Conservation (phyloP, 2,797 vertebrate species). For the Ctenopoma kingsleyae region DNA sequence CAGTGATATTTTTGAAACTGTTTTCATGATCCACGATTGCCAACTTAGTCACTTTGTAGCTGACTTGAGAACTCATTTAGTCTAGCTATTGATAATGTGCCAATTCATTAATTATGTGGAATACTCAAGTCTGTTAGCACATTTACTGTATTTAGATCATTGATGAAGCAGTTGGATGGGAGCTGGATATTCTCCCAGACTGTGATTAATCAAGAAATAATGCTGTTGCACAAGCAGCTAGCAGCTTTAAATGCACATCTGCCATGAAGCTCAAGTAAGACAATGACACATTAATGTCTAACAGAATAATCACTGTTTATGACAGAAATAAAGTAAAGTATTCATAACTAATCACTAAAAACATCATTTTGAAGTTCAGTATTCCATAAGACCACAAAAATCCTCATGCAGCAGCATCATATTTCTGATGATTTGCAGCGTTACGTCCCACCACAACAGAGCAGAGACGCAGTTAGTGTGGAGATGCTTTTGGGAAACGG, state of each 20-base stretch:
- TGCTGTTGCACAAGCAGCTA: conserved; percentile 36
- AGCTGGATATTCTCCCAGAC: conserved; percentile 41
- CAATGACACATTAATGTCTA: conserved; percentile 13
- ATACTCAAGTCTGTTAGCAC: conserved; percentile 50
- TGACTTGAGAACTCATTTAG: conserved; percentile 51
- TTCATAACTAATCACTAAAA: conserved; percentile 32
- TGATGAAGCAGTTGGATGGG: conserved; percentile 54
- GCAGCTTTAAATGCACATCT: conserved; percentile 16
- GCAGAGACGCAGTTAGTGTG: conserved; percentile 50
- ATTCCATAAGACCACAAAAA: conserved; percentile 35
- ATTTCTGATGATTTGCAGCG: conserved; percentile 30
- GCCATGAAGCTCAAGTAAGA: neutral
- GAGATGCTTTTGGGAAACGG: conserved; percentile 73
- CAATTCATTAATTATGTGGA: conserved; percentile 57
- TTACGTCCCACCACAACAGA: conserved; percentile 35
- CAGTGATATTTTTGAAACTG: conserved; percentile 39
- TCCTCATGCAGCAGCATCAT: conserved; percentile 11
- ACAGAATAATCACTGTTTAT: conserved; percentile 30
- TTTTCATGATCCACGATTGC: conserved; percentile 26
- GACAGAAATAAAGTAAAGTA: conserved; percentile 6
- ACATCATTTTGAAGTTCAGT: conserved; percentile 21
- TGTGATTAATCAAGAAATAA: conserved; percentile 46
- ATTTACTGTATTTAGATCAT: conserved; percentile 61
- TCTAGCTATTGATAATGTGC: conserved; percentile 54
- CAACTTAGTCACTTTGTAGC: conserved; percentile 48